Base-by-base conservation (phyloP, 2,113 vertebrate genomes). In the Phaetusa simplex region DNA sequence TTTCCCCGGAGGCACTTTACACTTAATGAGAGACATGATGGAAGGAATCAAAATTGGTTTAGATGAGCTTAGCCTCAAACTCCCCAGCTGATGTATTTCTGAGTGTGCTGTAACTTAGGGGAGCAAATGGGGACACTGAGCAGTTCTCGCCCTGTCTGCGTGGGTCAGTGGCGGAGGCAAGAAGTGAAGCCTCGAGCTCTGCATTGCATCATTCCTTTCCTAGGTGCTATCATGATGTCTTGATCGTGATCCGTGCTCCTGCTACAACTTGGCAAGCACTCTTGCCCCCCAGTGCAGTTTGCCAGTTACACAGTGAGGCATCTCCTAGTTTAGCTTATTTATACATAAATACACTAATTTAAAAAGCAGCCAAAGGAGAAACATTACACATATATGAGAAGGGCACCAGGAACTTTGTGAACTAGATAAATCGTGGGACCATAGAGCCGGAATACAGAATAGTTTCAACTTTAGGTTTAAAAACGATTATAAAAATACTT, bases 1-100 rank as follows among this genome's bases (percentile, higher is more conserved):
- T 97, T 96, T 96, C 90, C 97, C 94, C 95, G 82, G 79, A 92
- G 97, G 91, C 22, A 4, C 52, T 96, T 96, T 88, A 76, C 23
- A 15, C 78, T 96, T 94, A 86, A 95, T 96, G 91, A 97, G 95
- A 95, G 67, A 59, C 78, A 47, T 77, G 78, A 96, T 90, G 93
- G 91, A 94, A 94, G 71, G 82, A 91, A 86, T 91, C 62, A 94
- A 82, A 97, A 77, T 74, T 59, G 55, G 62, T 91, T 96, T 88
- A 69, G 2, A 5, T 6, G 50, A 85, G 70, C 91, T 90, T 82
- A 96, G 91, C 62, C 82, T 94, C 70, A 80, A 65, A 10, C 42
- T 50, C 53, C 23, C 58, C n/a, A 55, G 64, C 58, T 62, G 78
- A 77, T 70, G 42, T 66, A 59, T 70, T 82, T 27, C 82, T 65